A percentile compares a stretch with the other conserved stretches of the same genome.
Evolutionary conservation across 2,113 vertebrate species (phyloP).

Genomic region (Drymodes brunneopygia): DNA sequence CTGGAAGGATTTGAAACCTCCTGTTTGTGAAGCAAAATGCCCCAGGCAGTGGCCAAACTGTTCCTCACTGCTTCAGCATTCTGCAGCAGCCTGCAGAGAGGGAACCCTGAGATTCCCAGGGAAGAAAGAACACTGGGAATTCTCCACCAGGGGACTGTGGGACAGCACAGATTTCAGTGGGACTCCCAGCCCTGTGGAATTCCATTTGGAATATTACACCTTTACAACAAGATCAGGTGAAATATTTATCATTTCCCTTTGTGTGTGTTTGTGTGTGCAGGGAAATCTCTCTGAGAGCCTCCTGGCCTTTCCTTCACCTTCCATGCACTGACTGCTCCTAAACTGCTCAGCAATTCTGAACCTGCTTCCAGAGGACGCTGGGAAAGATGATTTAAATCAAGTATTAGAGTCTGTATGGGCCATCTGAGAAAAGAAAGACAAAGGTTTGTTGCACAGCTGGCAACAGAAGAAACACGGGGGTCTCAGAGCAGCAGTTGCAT

Average conservation of each 20-base stretch:
- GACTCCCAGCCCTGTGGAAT: not conserved
- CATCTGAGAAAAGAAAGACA: not conserved
- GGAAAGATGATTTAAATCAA: not conserved
- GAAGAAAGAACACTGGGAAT: not conserved
- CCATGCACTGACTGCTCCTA: not conserved
- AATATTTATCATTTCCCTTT: not conserved
- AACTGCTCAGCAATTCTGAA: not conserved
- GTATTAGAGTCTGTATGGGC: not conserved
- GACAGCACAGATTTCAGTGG: not conserved
- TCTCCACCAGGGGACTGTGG: not conserved
- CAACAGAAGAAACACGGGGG: too few species aligned
- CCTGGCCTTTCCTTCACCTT: not conserved
- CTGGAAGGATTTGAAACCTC: not conserved
- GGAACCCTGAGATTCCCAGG: not conserved
- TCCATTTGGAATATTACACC: not conserved
- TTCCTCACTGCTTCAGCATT: not conserved
- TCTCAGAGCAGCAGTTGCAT: too few species aligned
- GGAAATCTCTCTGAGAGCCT: not conserved
- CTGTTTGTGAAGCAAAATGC: not conserved
- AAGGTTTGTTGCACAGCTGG: too few species aligned
- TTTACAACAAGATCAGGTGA: not conserved
- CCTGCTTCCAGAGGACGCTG: not conserved
- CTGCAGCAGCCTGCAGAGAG: not conserved
- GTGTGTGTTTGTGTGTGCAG: not conserved
- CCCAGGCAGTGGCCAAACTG: not conserved